Conservation (phyloP, 2,797 vertebrate species). For the Avahi laniger region DNA sequence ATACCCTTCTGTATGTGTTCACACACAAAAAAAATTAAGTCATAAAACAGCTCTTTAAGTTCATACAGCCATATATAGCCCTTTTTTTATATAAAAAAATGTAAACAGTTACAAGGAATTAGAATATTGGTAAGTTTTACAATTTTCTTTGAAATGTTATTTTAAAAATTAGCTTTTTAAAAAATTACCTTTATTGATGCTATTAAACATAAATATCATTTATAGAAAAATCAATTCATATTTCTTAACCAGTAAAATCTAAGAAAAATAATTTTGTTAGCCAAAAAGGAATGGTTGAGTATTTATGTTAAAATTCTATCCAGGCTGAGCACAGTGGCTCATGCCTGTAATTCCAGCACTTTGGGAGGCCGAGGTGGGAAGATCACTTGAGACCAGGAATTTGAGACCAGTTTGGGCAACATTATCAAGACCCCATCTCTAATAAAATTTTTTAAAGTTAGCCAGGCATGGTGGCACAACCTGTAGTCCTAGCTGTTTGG, state of each 20-base stretch:
- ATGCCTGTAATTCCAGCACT: not conserved
- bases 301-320: not conserved
- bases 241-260: not conserved
- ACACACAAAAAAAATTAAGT: not conserved
- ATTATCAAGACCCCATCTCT: not conserved
- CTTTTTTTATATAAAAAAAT: not conserved
- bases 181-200: not conserved
- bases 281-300: not conserved
- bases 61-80: not conserved
- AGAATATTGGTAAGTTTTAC: not conserved
- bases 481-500: not conserved
- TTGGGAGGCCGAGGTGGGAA: not conserved
- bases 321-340: not conserved
- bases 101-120: not conserved
- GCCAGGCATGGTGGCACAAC: not conserved
- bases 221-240: not conserved
- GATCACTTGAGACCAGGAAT: not conserved
- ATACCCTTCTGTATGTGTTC: not conserved
- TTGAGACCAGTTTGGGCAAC: not conserved
- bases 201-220: not conserved
- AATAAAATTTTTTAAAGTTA: not conserved
- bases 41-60: not conserved
- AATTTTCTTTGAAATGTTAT: slow-evolving; percentile 30
- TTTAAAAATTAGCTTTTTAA: not conserved
- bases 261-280: slow-evolving; percentile 2